Evolutionary conservation across 1,140 invertebrate species (phyloP).

Genomic region (Drosophila sulfurigaster): DNA sequence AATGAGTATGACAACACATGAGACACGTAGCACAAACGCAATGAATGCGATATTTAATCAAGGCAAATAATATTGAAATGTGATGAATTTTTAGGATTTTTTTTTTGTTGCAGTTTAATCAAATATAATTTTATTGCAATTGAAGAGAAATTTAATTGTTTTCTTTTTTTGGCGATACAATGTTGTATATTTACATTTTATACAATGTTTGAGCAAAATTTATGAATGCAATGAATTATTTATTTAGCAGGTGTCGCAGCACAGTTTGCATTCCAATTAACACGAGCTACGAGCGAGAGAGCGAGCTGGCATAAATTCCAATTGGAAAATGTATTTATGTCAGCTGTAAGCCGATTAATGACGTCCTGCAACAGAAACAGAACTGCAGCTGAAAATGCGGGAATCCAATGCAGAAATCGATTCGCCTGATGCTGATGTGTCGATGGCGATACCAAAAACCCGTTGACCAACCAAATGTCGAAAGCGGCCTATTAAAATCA

Average conservation of each 20-base stretch:
- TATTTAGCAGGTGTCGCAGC: constrained; percentile 68
- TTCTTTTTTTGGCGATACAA: neutral
- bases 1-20: constrained; percentile 49
- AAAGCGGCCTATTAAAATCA: constrained; percentile 69
- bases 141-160: constrained; percentile 33
- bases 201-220: constrained; percentile 45
- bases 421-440: constrained; percentile 15
- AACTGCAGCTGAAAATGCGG: constrained; percentile 9
- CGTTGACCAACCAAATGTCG: constrained; percentile 1
- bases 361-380: constrained; percentile 42
- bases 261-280: constrained; percentile 67
- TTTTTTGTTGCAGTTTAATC: neutral
- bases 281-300: constrained; percentile 28
- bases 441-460: constrained; percentile 1
- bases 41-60: constrained; percentile 25
- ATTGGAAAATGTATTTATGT: constrained; percentile 67
- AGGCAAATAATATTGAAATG: constrained; percentile 23
- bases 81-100: constrained; percentile 10
- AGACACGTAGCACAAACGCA: constrained; percentile 2
- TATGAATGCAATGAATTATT: constrained; percentile 68
- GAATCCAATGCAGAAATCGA: constrained; percentile 22
- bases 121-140: constrained; percentile 39
- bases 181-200: constrained; percentile 35
- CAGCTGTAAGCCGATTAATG: constrained; percentile 75
- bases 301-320: constrained; percentile 55